phyloP scores from a whole-genome alignment of 2,797 vertebrate species.

The Tapirus indicus region DNA sequence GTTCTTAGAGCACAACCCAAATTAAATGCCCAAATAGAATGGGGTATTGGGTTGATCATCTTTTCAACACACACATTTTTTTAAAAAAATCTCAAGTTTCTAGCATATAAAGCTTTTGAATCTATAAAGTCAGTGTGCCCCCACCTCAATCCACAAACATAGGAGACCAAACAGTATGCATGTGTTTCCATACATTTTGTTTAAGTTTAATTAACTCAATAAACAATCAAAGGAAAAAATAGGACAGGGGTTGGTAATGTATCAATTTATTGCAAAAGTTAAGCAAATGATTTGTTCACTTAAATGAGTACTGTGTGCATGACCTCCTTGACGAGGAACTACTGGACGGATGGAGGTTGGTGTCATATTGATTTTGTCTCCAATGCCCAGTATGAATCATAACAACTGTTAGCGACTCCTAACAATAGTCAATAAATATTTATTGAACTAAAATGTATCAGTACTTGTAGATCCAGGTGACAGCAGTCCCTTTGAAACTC shows the following conservation, averaged over 20 bases:
- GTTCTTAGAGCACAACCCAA: not conserved
- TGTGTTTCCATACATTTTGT: not conserved
- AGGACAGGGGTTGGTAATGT: accelerated
- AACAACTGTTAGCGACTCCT: no score
- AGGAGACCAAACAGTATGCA: no score
- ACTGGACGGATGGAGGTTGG: no score
- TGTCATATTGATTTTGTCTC: accelerated
- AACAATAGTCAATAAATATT: not conserved
- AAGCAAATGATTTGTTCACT: not conserved
- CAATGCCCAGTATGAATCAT: not conserved
- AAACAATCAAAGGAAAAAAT: not conserved
- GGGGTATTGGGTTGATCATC: accelerated
- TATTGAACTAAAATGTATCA: not conserved
- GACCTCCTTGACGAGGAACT: accelerated
- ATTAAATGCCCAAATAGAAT: not conserved
- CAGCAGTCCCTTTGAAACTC: not conserved
- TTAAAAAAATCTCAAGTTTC: not conserved
- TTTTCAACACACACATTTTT: not conserved
- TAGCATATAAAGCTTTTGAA: not conserved
- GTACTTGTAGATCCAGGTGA: not conserved
- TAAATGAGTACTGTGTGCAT: accelerated
- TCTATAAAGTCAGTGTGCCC: no score
- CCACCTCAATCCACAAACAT: not conserved
- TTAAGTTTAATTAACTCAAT: not conserved
- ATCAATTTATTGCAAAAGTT: not conserved